Percentiles rank a stretch among this genome's conserved stretches.
phyloP scores from a whole-genome alignment of 1,140 invertebrate species.

The Bradynema listronoti region DNA sequence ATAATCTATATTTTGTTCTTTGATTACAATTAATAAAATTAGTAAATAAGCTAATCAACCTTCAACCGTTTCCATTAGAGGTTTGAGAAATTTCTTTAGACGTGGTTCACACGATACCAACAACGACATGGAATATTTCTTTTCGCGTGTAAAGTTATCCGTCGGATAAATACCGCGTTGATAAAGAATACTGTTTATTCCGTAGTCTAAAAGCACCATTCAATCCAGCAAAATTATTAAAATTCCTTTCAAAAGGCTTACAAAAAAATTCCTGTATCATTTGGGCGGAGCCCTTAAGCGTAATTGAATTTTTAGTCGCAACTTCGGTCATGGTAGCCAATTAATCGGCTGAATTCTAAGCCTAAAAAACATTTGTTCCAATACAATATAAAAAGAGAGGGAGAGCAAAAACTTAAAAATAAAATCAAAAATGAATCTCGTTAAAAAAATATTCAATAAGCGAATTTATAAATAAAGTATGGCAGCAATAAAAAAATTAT shows the following conservation, averaged over 20 bases:
- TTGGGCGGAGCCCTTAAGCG: conserved; percentile 64
- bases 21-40: conserved; percentile 34
- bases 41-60: conserved; percentile 61
- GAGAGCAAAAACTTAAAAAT: too few species aligned
- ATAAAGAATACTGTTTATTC: conserved; percentile 91
- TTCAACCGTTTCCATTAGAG: conserved; percentile 78
- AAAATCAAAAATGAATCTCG: too few species aligned
- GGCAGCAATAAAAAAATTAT: too few species aligned
- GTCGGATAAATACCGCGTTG: conserved; percentile 92
- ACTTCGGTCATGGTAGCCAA: conserved; percentile 40
- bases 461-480: too few species aligned
- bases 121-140: conserved; percentile 86
- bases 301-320: conserved; percentile 59
- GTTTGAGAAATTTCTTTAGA: conserved; percentile 75
- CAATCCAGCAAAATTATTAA: conserved; percentile 8
- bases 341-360: too few species aligned
- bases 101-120: conserved; percentile 81
- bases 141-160: conserved; percentile 68
- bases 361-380: too few species aligned
- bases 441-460: too few species aligned
- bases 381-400: too few species aligned
- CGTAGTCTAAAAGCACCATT: conserved; percentile 71
- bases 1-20: not conserved
- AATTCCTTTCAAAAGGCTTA: conserved; percentile 58
- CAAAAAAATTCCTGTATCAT: conserved; percentile 65